Evolutionary conservation across 2,797 vertebrate species (phyloP), one percentile per base, ranked within the genome.

Genomic region (Tadarida brasiliensis): DNA sequence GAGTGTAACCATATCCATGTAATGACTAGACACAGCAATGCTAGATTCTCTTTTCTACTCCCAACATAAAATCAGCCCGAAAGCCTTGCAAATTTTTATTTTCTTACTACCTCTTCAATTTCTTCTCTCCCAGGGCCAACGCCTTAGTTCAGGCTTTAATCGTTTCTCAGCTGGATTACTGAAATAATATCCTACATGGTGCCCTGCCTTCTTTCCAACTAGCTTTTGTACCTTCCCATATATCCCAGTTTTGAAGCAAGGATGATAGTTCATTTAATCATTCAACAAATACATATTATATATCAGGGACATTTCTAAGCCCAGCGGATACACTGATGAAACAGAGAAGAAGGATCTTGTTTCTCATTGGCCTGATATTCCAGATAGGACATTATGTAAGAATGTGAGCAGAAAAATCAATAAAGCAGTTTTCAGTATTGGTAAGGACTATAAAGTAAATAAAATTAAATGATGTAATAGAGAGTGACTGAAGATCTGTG

Each of bases 321-420:
- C 26, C n/a, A 33, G 11, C 9, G 35, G 20, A 57, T 33, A 80
- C 3, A 74, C 2, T 39, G 26, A 78, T 82, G 44, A 87, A 92
- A 76, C 7, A 95, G 16, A 47, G 11, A 73, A 77, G 22, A 73
- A 77, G 22, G 3, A 49, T 81, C 20, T 35, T 80, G 11, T 17
- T 93, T 91, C 24, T 94, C 81, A 85, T 57, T 71, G 44, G n/a
- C 5, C 26, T 86, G 35, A 93, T 78, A 90, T 57, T 68, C 74
- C 74, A 93, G n/a, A 88, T 19, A 80, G 17, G 22, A 39, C 44
- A 85, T 39, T 77, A 39, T 70, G 5, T 70, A 57, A 90, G 15
- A 71, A 39, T 80, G 0, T 54, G 73, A 91, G 59, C 61, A 73
- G 87, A 81, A 47, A 84, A 95, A 67, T 63, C 6, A 87, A 67